phyloP scores from a whole-genome alignment of 2,797 vertebrate species.

The Pristis pectinata region DNA sequence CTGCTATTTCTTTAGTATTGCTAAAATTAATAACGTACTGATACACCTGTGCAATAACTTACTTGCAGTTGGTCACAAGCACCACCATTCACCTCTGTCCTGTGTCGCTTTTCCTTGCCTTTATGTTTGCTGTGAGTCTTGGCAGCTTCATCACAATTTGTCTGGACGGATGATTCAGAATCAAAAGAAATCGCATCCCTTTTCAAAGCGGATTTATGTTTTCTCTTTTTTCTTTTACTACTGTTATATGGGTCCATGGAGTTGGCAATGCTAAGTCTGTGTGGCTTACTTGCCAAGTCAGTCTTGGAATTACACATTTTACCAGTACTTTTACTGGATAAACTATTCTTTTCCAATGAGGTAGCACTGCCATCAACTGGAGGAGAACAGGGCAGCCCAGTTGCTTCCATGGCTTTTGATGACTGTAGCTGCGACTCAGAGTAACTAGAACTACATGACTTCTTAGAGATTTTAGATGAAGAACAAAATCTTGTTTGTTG shows the following conservation, averaged over 20 bases:
- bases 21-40: neutral
- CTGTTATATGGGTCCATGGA: slow-evolving; percentile 40
- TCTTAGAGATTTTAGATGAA: slow-evolving; percentile 53
- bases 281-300: neutral
- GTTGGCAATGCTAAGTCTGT: slow-evolving; percentile 30
- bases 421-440: neutral
- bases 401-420: slow-evolving; percentile 26
- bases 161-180: slow-evolving; percentile 11
- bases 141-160: slow-evolving; percentile 17
- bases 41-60: neutral
- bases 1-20: neutral
- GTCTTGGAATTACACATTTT: neutral
- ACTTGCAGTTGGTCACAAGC: slow-evolving; percentile 10
- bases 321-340: neutral
- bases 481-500: slow-evolving; percentile 46
- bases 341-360: slow-evolving; percentile 2
- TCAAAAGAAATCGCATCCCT: slow-evolving; percentile 40
- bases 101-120: neutral
- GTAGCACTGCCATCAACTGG: neutral
- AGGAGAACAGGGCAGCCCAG: neutral
- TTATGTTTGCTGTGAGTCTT: slow-evolving; percentile 5
- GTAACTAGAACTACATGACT: slow-evolving; percentile 47
- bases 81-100: neutral
- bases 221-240: slow-evolving; percentile 53
- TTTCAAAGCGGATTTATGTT: slow-evolving; percentile 58